These are phyloP conservation scores for Aleiodes testaceus DNA, from an alignment of 2,888 invertebrate species.

Conservation along the genomic window DNA sequence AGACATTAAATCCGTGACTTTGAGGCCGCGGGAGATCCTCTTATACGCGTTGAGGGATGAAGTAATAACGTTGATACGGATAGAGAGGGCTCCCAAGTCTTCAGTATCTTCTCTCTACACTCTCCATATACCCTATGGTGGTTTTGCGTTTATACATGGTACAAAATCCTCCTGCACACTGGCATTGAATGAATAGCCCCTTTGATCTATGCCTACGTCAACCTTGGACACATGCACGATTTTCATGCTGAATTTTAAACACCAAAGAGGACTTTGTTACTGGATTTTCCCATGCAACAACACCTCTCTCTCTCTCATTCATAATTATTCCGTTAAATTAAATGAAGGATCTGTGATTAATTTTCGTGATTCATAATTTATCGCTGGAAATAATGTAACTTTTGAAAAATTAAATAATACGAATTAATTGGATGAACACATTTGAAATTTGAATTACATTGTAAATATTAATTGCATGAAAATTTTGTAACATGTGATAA, in stretches of 20 bases:
- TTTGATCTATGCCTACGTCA: slow-evolving; percentile 63
- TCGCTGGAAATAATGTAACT: no score
- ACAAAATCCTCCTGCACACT: slow-evolving; percentile 41
- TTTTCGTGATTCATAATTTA: no score
- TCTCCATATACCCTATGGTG: not conserved
- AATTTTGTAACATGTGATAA: no score
- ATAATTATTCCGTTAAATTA: not conserved
- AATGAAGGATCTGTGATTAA: not conserved
- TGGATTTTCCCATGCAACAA: not conserved
- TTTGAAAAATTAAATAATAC: no score
- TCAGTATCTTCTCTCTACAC: not conserved
- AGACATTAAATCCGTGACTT: slow-evolving; percentile 7
- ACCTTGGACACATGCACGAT: slow-evolving; percentile 47
- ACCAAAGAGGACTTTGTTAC: slow-evolving; percentile 30
- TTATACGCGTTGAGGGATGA: slow-evolving; percentile 26
- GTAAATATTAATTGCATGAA: no score
- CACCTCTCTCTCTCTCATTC: not conserved
- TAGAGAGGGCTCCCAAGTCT: not conserved
- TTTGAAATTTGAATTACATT: no score
- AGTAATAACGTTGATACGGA: slow-evolving; percentile 18
- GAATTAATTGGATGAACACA: no score
- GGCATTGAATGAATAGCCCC: slow-evolving; percentile 62
- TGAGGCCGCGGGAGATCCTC: not conserved
- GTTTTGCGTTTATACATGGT: slow-evolving; percentile 8
- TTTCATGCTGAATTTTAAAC: slow-evolving; percentile 39